Evolutionary conservation across 2,797 vertebrate genomes (phyloP), one percentile per base, ranked within the genome.

Genomic region (Caiman crocodilus): DNA sequence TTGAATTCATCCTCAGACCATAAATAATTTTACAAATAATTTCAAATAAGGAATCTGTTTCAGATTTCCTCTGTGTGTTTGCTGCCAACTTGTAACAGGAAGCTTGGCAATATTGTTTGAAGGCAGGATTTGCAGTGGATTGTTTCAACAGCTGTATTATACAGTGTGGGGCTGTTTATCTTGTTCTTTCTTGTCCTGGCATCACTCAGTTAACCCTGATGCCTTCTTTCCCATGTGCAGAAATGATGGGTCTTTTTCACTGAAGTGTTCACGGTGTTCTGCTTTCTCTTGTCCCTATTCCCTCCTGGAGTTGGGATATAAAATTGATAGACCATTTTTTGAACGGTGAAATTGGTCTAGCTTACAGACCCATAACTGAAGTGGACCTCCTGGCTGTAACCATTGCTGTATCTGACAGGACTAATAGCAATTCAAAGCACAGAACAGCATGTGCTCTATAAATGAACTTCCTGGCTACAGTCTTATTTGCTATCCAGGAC

Each of bases 11-110:
- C 95, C 94, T 88, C 80, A 28, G 94, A 94, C 77, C 76, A 1
- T 91, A 92, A 89, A 94, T 90, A 93, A 90, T 92, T 96, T 82
- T 80, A 89, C 73, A 90, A 85, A 94, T 88, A 83, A 55, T 95
- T 95, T 94, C 87, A 63, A 90, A 90, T 4, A 2, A 87, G 84
- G 84, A 93, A 79, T 87, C 57, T 95, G 95, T 86, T 1, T 6
- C 71, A 64, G 92, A 93, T 88, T 93, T 78, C 82, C 90, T 77
- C 95, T 92, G 93, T 96, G 95, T 94, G 95, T 94, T 97, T 94
- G 92, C 88, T 88, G 95, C 84, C 90, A 91, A 90, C 96, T 92
- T 96, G 90, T 93, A 88, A 87, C 85, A n/a, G 92, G 94, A 87
- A 77, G 84, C 79, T 88, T 95, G 95, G 95, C 94, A 94, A 78